Conservation (phyloP, 2,113 vertebrate genomes). For the Semicossyphus pulcher region DNA sequence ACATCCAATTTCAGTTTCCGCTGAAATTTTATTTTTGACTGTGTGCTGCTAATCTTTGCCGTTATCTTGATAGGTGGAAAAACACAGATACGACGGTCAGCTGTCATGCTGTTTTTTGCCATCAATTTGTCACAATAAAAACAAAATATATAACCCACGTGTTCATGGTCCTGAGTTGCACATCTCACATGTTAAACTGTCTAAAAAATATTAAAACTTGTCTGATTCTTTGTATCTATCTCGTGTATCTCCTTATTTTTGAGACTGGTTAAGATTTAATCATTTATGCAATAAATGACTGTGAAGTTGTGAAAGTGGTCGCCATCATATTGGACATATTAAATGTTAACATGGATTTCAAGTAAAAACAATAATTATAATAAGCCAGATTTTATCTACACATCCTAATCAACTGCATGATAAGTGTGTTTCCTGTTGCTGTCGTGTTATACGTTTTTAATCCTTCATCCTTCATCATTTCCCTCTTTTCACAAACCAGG, state of each 20-base stretch:
- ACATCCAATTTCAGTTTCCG: conserved; percentile 88
- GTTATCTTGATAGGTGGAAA: conserved; percentile 67
- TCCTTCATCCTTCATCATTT: conserved; percentile 3
- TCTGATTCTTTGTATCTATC: background rate
- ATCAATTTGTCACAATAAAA: background rate
- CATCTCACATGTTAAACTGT: too few species aligned
- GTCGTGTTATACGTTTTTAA: conserved; percentile 3
- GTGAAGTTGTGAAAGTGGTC: too few species aligned
- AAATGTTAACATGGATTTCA: too few species aligned
- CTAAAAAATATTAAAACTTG: background rate
- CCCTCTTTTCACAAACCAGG: conserved; percentile 29
- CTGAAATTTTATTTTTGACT: conserved; percentile 72
- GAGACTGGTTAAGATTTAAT: too few species aligned
- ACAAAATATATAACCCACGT: background rate
- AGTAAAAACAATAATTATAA: too few species aligned
- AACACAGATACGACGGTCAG: conserved; percentile 37
- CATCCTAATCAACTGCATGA: background rate
- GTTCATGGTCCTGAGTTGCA: too few species aligned
- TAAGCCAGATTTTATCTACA: too few species aligned
- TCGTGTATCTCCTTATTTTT: too few species aligned
- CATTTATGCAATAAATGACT: too few species aligned
- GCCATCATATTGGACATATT: too few species aligned
- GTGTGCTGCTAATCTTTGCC: conserved; percentile 48
- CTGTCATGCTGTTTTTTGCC: background rate
- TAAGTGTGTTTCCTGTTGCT: background rate